phyloP scores from a whole-genome alignment of 2,113 vertebrate species.

The Mandrillus leucophaeus region DNA sequence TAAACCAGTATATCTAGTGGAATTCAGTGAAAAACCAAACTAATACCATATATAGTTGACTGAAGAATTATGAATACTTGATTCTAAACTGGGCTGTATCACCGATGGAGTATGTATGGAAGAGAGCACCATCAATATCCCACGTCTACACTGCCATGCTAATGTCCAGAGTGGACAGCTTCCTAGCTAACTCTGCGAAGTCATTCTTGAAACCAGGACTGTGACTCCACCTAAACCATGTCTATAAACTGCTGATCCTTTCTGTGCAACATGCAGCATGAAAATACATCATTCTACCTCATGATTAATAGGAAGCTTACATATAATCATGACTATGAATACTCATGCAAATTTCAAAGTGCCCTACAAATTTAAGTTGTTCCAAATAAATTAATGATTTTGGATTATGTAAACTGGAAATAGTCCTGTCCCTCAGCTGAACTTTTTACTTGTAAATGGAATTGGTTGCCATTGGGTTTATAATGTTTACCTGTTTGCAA shows the following conservation, averaged over 20 bases:
- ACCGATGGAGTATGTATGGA: neutral
- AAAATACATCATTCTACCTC: neutral
- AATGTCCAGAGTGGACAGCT: neutral
- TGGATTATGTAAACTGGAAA: neutral
- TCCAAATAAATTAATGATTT: neutral
- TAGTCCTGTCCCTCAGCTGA: neutral
- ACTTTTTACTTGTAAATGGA: neutral
- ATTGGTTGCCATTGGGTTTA: neutral
- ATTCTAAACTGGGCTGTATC: neutral
- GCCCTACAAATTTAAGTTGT: neutral
- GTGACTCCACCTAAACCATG: neutral
- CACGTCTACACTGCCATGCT: neutral
- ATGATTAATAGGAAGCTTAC: neutral
- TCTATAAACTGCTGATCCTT: neutral
- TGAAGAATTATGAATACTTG: neutral
- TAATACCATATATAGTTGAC: neutral
- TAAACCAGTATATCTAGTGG: neutral
- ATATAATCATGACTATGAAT: neutral
- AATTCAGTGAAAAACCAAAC: neutral
- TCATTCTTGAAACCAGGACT: neutral
- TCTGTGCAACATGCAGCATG: neutral
- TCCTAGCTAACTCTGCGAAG: neutral
- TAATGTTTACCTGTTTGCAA: neutral
- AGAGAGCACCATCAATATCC: neutral
- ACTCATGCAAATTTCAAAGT: neutral